Conservation (phyloP, 1,140 invertebrate species). For the Drosophila albomicans region DNA sequence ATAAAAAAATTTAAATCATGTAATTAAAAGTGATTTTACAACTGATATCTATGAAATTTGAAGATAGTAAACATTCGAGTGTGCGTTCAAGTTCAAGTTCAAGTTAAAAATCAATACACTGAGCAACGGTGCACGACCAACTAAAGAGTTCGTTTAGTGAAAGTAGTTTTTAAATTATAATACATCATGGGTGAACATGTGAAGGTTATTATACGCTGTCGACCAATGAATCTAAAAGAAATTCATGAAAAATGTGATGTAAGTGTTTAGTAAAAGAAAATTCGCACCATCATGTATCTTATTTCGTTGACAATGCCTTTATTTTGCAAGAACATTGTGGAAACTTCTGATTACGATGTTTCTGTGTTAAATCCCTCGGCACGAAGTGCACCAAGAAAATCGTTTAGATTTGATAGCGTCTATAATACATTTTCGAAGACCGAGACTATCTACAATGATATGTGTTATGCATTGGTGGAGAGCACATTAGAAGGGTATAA, state of each 20-base stretch:
- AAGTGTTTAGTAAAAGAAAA: conserved; percentile 12
- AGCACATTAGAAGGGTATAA: conserved; percentile 95
- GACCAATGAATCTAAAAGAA: conserved; percentile 94
- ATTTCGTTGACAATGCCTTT: not conserved
- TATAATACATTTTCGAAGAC: conserved; percentile 92
- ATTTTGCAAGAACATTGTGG: conserved; percentile 88
- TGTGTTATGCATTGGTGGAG: conserved; percentile 93
- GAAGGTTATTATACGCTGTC: conserved; percentile 96
- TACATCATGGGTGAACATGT: conserved; percentile 91
- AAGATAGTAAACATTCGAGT: not conserved
- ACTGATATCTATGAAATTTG: too few species aligned
- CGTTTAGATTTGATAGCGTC: conserved; percentile 93
- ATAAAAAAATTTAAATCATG: too few species aligned
- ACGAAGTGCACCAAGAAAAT: conserved; percentile 87
- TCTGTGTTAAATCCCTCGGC: conserved; percentile 85
- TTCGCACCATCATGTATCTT: not conserved
- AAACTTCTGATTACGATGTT: conserved; percentile 87
- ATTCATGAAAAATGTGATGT: conserved; percentile 89
- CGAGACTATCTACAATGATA: conserved; percentile 94
- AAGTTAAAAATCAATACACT: conserved; percentile 6
- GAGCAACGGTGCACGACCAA: not conserved
- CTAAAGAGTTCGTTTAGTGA: not conserved
- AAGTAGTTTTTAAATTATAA: not conserved
- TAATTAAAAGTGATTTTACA: too few species aligned
- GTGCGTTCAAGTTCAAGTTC: conserved; percentile 33